Percentiles rank a stretch among this genome's conserved stretches.
These are phyloP conservation scores for Dicranocentrus wangi DNA, from an alignment of 2,888 invertebrate species.

Conservation along the genomic window DNA sequence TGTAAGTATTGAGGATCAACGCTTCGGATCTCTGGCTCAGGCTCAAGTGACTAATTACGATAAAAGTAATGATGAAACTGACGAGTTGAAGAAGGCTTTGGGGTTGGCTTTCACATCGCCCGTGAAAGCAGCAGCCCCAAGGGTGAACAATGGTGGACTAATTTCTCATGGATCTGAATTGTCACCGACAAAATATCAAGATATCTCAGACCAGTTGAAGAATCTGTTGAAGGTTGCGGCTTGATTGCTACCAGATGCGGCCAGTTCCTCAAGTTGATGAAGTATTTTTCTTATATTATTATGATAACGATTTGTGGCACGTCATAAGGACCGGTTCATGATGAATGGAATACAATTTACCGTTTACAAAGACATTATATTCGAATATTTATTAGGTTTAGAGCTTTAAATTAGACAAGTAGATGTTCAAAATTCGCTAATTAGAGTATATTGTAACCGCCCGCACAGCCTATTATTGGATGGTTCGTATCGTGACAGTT, in stretches of 20 bases:
- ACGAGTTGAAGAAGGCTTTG: slow-evolving; percentile 61
- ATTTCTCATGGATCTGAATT: slow-evolving; percentile 51
- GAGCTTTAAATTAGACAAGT: slow-evolving; percentile 53
- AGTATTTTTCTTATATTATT: slow-evolving; percentile 42
- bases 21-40: slow-evolving; percentile 45
- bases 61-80: slow-evolving; percentile 45
- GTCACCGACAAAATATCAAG: slow-evolving; percentile 55
- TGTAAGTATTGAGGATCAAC: slow-evolving; percentile 35
- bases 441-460: slow-evolving; percentile 6
- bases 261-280: slow-evolving; percentile 49
- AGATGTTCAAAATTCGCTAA: slow-evolving; percentile 46
- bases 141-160: slow-evolving; percentile 22
- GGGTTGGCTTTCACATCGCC: slow-evolving; percentile 37
- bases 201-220: slow-evolving; percentile 63
- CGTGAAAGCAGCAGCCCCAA: slow-evolving; percentile 20
- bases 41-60: slow-evolving; percentile 43
- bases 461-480: slow-evolving; percentile 27
- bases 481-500: slow-evolving; percentile 20
- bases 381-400: slow-evolving; percentile 59
- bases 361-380: slow-evolving; percentile 55
- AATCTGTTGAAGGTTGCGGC: slow-evolving; percentile 63
- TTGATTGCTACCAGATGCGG: slow-evolving; percentile 29
- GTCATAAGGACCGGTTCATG: slow-evolving; percentile 55
- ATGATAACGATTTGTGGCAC: slow-evolving; percentile 54
- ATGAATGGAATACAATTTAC: slow-evolving; percentile 54